Base-by-base conservation (phyloP, 1,140 invertebrate genomes). In the Lithobius niger region DNA sequence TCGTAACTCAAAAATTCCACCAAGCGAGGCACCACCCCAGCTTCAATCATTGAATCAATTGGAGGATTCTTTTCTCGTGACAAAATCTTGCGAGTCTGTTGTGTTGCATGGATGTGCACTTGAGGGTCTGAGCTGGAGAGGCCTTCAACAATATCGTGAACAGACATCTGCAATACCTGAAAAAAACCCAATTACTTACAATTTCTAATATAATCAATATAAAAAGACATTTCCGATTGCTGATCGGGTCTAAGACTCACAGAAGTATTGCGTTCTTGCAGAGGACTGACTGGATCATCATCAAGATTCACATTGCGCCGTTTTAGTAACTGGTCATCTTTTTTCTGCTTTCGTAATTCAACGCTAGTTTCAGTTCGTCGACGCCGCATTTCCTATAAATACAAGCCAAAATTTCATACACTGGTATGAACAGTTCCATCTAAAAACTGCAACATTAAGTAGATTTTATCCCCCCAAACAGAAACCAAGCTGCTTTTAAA, bases 291-390 rank as follows among this genome's bases (percentile, higher is more conserved):
- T 51, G 80, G 77, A 27, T 71, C 71, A 31, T 71, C 69, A 21
- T 54, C 59, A 3, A 76, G 67, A 50, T 75, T 74, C 26, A 97
- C 82, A 65, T 97, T 97, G 52, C 96, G 77, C 44, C 91, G 75
- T 73, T 99, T 99, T 1, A 86, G 75, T n/a, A 99, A 72, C 65
- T 94, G 90, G 64, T 98, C 93, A 73, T 98, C 93, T 66, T 95
- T 88, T 43, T 88, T 86, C 3, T 84, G 82, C 75, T 97, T 98
- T 16, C 96, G 75, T 4, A 99, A 73, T 62, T 95, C 87, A 13
- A 97, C 81, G 6, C 82, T 87, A 21, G 88, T 78, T 69, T 97
- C 91, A 63, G 79, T 83, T 57, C 95, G 78, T 56, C 90, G 80
- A 60, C 90, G 78, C 54, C 94, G 80, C 67, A 94, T 81, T 62